phyloP scores from a whole-genome alignment of 2,888 invertebrate genomes.

The Leptinotarsa haldemani region DNA sequence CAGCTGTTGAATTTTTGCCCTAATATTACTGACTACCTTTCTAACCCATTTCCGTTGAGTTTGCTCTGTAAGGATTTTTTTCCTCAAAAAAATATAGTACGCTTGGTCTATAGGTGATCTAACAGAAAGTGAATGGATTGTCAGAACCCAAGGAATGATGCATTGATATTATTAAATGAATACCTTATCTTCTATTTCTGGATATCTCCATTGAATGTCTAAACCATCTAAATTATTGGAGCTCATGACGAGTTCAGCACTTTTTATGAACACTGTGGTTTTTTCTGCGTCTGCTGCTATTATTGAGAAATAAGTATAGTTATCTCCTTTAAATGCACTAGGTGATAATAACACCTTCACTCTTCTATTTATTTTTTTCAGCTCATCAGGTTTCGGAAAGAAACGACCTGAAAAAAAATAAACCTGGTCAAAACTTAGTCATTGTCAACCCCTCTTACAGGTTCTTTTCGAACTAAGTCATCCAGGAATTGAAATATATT shows the following conservation, averaged over 20 bases:
- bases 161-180: too few species aligned
- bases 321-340: constrained; percentile 48
- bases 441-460: neutral
- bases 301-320: constrained; percentile 42
- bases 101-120: too few species aligned
- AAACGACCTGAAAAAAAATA: constrained; percentile 41
- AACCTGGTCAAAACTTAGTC: too few species aligned
- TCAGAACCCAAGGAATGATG: too few species aligned
- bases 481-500: neutral
- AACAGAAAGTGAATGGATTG: too few species aligned
- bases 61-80: too few species aligned
- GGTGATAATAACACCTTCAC: constrained; percentile 51
- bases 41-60: too few species aligned
- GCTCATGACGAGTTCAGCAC: constrained; percentile 44
- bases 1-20: too few species aligned
- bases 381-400: constrained; percentile 41
- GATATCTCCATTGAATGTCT: constrained; percentile 54
- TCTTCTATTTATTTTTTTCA: constrained; percentile 50
- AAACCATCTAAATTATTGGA: constrained; percentile 52
- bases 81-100: too few species aligned
- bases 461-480: neutral
- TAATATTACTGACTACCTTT: too few species aligned
- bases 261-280: constrained; percentile 46
- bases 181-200: constrained; percentile 30
- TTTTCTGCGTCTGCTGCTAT: constrained; percentile 48